Evolutionary conservation across 2,888 invertebrate species (phyloP), one percentile per base, ranked within the genome.

Genomic region (Chirona hameri): DNA sequence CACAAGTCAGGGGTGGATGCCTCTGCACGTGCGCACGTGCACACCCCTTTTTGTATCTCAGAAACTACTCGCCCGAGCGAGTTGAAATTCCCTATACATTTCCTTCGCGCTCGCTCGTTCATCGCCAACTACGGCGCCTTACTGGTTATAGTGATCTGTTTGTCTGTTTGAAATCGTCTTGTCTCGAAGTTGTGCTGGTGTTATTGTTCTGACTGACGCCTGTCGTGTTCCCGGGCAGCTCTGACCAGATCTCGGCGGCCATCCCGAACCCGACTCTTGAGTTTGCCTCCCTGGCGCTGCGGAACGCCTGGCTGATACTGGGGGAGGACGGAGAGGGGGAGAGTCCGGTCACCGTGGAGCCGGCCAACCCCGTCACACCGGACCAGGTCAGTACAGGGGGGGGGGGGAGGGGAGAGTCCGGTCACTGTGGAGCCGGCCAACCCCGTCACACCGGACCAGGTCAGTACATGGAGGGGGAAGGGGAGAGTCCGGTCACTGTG

Each of bases 261-360:
- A 94, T 96, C 85, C 96, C 97, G 29, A 93, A 94, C 81, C 91
- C 96, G 12, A 95, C 95, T 14, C 88, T 98, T 85, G 96, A 97
- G 89, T 98, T 97, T 90, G 97, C 95, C 7, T 93, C 93, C 0
- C 89, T 97, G 48, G 97, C 97, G 88, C 89, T 98, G 82, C 92
- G 94, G 85, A 98, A 97, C 89, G 96, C 97, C 21, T 89, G 93
- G 57, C 90, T 91, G 15, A 89, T 95, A 82, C 88, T 96, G 60
- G 93, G 93, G 0, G 90, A 90, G 48, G 90, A 88, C 76, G 84
- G 80, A 27, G 80, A 80, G 52, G 80, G 80, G 15, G 80, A 80
- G 52, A 29, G 80, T 15, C 80, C 80, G 27, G 80, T 80, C 80
- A 80, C 48, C 14, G 80, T 80, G 2, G 80, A 80, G 80, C 80